Conservation (phyloP, 2,113 vertebrate genomes). For the Apodemus sylvaticus region DNA sequence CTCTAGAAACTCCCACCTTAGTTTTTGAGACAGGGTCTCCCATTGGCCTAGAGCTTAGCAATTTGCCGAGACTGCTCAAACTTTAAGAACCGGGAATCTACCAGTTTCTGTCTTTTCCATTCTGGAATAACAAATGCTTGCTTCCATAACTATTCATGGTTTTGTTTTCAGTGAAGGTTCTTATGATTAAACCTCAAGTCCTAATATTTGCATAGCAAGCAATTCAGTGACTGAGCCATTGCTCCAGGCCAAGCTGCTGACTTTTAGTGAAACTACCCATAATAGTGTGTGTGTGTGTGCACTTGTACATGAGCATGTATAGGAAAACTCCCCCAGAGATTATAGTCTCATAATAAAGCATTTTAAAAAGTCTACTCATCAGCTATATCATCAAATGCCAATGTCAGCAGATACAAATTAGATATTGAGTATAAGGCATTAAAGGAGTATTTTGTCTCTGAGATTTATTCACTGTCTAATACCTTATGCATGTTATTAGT, state of each 20-base stretch:
- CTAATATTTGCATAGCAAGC: too few species aligned
- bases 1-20: not conserved
- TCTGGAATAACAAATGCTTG: not conserved
- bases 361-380: not conserved
- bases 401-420: not conserved
- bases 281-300: too few species aligned
- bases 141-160: too few species aligned
- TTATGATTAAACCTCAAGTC: not conserved
- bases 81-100: not conserved
- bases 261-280: too few species aligned
- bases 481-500: not conserved
- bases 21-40: not conserved
- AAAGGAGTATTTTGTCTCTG: not conserved
- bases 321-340: not conserved
- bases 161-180: not conserved
- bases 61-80: not conserved
- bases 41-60: not conserved
- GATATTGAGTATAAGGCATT: not conserved
- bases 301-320: not conserved
- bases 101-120: too few species aligned
- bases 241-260: too few species aligned
- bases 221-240: too few species aligned
- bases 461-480: not conserved
- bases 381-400: not conserved
- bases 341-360: not conserved